phyloP scores from a whole-genome alignment of 2,113 vertebrate species.

The Megaceryle torquata region DNA sequence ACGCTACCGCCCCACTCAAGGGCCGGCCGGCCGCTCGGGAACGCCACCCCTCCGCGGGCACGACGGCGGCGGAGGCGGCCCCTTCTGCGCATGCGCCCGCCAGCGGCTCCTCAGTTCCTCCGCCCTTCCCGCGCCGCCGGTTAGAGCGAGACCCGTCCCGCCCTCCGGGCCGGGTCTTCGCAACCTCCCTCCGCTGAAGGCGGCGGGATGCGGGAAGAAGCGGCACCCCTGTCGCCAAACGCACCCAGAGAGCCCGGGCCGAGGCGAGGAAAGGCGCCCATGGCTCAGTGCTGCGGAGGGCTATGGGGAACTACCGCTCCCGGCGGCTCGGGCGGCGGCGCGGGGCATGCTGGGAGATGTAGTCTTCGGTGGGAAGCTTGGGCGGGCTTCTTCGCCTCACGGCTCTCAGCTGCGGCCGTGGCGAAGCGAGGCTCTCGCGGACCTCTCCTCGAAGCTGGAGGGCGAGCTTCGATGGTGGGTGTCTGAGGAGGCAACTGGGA shows the following conservation, averaged over 20 bases:
- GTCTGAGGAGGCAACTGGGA: not conserved
- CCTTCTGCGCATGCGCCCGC: not conserved
- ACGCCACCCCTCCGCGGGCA: not conserved
- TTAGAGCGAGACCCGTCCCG: too few species aligned
- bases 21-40: slow-evolving; percentile 1
- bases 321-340: not conserved
- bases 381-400: accelerated
- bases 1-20: not conserved
- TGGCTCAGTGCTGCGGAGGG: accelerated
- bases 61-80: not conserved
- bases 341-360: slow-evolving; percentile 40
- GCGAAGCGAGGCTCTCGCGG: too few species aligned
- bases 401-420: too few species aligned
- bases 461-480: accelerated
- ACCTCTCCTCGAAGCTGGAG: not conserved
- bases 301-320: not conserved
- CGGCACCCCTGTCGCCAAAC: too few species aligned
- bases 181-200: too few species aligned
- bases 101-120: not conserved
- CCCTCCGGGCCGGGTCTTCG: not conserved
- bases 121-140: not conserved
- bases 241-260: accelerated
- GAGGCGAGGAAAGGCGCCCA: not conserved
- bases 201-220: not conserved
- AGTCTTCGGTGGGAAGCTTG: not conserved